Evolutionary conservation across 2,888 invertebrate species (phyloP).

Genomic region (Mimas tiliae): DNA sequence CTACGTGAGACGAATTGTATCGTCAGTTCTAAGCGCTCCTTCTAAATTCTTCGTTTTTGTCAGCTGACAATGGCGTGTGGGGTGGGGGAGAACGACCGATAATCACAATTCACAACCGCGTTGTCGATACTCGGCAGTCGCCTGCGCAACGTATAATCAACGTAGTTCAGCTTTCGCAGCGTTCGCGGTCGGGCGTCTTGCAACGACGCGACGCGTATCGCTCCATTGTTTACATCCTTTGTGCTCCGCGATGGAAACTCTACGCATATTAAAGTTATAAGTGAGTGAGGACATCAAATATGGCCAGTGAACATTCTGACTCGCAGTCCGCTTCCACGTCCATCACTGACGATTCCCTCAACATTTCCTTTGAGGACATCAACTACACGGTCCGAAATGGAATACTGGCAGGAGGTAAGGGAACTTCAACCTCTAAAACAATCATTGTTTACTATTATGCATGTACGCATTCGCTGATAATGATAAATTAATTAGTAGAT

Average conservation of each 20-base stretch:
- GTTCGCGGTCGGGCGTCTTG: constrained; percentile 52
- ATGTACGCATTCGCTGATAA: constrained; percentile 25
- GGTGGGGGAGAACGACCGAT: too few species aligned
- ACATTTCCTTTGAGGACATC: constrained; percentile 88
- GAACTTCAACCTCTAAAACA: constrained; percentile 3
- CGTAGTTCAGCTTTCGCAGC: constrained; percentile 46
- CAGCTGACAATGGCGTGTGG: constrained; percentile 48
- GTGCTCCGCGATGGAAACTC: constrained; percentile 64
- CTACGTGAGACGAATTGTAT: too few species aligned
- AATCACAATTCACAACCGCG: too few species aligned
- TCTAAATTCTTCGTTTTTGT: not conserved
- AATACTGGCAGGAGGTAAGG: constrained; percentile 82
- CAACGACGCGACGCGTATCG: constrained; percentile 44
- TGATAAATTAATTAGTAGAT: constrained; percentile 21
- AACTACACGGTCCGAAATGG: constrained; percentile 87
- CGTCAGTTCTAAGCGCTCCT: not conserved
- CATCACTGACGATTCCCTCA: constrained; percentile 77
- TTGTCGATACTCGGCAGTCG: constrained; percentile 38
- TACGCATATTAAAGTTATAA: constrained; percentile 43
- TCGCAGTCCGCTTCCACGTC: constrained; percentile 74
- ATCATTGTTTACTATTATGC: constrained; percentile 27
- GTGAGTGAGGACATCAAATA: constrained; percentile 57
- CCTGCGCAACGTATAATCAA: constrained; percentile 35
- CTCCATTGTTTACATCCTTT: constrained; percentile 75
- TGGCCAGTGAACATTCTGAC: constrained; percentile 72